These are phyloP conservation scores for Sesia apiformis DNA, from an alignment of 2,888 invertebrate genomes.

Conservation along the genomic window DNA sequence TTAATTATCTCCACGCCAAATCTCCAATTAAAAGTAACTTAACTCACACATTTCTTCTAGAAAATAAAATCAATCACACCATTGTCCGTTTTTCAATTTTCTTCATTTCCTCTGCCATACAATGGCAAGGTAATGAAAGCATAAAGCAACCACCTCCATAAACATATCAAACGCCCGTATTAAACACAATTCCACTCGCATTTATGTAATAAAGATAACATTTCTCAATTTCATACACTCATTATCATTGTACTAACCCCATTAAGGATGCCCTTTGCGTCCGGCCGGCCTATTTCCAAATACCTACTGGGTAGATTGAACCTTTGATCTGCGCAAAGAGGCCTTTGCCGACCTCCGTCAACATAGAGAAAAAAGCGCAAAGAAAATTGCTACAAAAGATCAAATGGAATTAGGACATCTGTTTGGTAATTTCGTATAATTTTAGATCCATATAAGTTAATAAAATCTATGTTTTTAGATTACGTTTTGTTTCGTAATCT, in stretches of 20 bases:
- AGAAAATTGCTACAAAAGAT: not conserved
- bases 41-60: too few species aligned
- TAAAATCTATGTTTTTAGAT: too few species aligned
- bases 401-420: conserved; percentile 1
- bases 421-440: conserved; percentile 1
- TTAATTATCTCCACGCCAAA: too few species aligned
- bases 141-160: too few species aligned
- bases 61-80: too few species aligned
- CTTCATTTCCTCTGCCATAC: too few species aligned
- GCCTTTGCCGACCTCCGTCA: conserved; percentile 12
- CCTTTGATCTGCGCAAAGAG: conserved; percentile 13
- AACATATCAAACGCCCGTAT: too few species aligned
- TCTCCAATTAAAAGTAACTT: too few species aligned
- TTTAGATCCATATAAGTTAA: conserved; percentile 4
- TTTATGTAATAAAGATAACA: not conserved
- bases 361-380: conserved; percentile 10
- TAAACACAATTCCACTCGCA: too few species aligned
- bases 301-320: conserved; percentile 12
- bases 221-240: conserved; percentile 11
- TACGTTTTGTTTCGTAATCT: too few species aligned
- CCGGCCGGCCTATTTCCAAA: conserved; percentile 8
- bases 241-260: conserved; percentile 11
- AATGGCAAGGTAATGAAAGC: too few species aligned
- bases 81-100: too few species aligned
- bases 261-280: conserved; percentile 18